Evolutionary conservation across 2,113 vertebrate species (phyloP), one percentile per base, ranked within the genome.

Genomic region (Mormyrus iriodes): DNA sequence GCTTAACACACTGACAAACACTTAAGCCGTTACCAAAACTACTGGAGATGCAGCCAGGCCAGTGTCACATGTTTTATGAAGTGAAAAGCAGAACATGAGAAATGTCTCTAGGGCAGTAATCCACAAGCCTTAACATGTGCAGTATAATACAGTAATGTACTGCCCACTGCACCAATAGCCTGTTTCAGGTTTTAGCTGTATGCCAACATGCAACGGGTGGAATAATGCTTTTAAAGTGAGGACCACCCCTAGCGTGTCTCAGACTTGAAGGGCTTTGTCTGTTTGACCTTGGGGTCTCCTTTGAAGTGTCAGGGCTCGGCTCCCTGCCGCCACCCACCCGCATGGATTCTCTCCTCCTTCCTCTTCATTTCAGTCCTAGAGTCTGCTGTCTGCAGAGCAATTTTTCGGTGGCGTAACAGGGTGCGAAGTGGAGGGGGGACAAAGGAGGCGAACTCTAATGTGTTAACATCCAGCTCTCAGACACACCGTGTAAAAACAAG

Each of bases 381-480:
- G 1, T 19, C 19, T 19, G 90, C 90, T 83, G 82, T 65, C 90
- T 92, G 84, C 91, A 93, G 92, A 92, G 90, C 90, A 90, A 91
- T 86, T 90, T 79, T 84, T 92, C 85, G 55, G 27, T 88, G 90
- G 90, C 85, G 91, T 91, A 92, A 92, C 88, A 5, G 39, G 91
- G 92, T 86, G 88, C 90, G 91, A 86, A 87, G 88, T 83, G 27
- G 15, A 76, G 69, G 13, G 58, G 88, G 94, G 92, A 53, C 85
- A 86, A 86, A 86, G 31, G 48, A 35, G 31, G 85, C 35, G 7
- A 48, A 8, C 6, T 35, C 88, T 92, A 91, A 89, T 93, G 91
- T 94, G 92, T 96, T 94, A 94, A 94, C 93, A 95, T 93, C 93
- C 91, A 92, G 88, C 90, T 94, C 90, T 90, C 88, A 91, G 91